Base-by-base conservation (phyloP, 1,140 invertebrate species). In the Grapholita molesta region DNA sequence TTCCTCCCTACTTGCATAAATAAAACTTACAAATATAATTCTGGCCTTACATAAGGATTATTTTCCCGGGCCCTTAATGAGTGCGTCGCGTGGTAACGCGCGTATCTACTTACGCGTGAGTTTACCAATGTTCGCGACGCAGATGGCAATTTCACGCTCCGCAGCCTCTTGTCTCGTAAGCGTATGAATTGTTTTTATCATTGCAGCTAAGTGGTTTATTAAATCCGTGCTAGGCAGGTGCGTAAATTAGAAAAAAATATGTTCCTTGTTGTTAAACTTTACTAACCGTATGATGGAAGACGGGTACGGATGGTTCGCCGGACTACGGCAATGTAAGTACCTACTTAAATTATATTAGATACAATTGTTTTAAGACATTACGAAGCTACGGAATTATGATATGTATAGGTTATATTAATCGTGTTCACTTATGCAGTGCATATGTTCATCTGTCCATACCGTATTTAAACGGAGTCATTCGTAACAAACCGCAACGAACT, bases 141-240 rank as follows among this genome's bases (percentile, higher is more conserved):
- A 81, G 70, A 77, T 78, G 75, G 71, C 77, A 81, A 81, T 81
- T 78, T 81, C 79, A 78, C 76, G 79, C 66, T 71, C 71, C 74
- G 74, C 72, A 72, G 71, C 65, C n/a, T 48, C 68, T 73, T 71
- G 67, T 64, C 70, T 66, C 69, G 67, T 75, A 57, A 71, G 68
- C 70, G 67, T 28, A 55, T 24, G 69, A 74, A 75, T 73, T 75
- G 73, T 77, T 79, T 76, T 76, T 73, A 71, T 67, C 76, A 74
- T 73, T 71, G 70, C 70, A 57, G 66, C 68, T 71, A 64, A 67
- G 42, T 67, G 35, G 32, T 55, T 55, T 28, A 23, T 5, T 15
- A 64, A n/a, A 33, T 64, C 30, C 15, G n/a, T 64, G 61, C 25
- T 64, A 30, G 2, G 61, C n/a, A n/a, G n/a, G n/a, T n/a, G n/a